Evolutionary conservation across 2,113 vertebrate genomes (phyloP).

Genomic region (Psilopsiagon aurifrons): DNA sequence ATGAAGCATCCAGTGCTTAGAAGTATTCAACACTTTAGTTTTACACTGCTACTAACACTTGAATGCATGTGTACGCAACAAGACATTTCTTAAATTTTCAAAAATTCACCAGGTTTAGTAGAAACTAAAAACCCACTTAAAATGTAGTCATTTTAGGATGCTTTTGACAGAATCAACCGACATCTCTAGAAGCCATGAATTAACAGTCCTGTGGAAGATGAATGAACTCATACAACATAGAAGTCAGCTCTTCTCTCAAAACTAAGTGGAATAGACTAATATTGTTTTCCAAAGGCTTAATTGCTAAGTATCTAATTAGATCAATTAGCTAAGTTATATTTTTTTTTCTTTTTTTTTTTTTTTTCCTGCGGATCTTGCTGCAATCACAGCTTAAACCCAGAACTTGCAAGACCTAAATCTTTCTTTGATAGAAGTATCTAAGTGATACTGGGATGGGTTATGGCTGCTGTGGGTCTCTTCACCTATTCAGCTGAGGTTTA

Average conservation of each 20-base stretch:
- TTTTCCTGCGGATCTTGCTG: neutral
- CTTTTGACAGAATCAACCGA: constrained; percentile 14
- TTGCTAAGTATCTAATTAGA: neutral
- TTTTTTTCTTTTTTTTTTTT: no score
- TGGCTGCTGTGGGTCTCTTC: neutral
- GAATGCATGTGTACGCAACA: neutral
- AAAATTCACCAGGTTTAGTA: constrained; percentile 3
- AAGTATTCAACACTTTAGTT: constrained; percentile 45
- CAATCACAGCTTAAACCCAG: neutral
- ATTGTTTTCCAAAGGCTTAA: neutral
- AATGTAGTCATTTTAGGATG: neutral
- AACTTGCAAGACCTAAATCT: neutral
- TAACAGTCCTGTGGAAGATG: neutral
- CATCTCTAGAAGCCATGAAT: neutral
- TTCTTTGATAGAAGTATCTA: neutral
- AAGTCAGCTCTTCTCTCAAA: neutral
- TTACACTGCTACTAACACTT: neutral
- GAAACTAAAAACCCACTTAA: constrained; percentile 22
- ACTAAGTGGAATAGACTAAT: neutral
- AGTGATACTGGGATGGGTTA: neutral
- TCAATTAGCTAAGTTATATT: neutral
- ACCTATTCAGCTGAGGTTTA: neutral
- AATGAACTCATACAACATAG: neutral
- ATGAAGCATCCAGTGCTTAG: constrained; percentile 56
- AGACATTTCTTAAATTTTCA: neutral